phyloP scores from a whole-genome alignment of 2,113 vertebrate species.

The Serilophus lunatus region DNA sequence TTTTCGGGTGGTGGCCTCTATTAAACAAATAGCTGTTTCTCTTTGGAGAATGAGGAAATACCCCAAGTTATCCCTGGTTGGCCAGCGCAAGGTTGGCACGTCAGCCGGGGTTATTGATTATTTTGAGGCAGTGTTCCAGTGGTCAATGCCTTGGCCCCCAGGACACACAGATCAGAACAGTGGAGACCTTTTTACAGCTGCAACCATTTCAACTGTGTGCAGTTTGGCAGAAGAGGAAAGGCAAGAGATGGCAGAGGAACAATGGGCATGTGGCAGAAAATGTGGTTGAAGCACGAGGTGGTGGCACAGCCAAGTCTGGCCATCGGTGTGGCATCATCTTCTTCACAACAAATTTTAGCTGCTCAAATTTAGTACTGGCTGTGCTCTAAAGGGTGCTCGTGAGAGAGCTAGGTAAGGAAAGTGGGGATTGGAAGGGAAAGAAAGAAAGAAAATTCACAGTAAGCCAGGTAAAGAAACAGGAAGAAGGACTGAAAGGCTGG shows the following conservation, averaged over 20 bases:
- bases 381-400: not conserved
- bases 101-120: not conserved
- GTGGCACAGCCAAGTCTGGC: not conserved
- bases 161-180: not conserved
- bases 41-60: conserved; percentile 54
- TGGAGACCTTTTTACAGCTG: not conserved
- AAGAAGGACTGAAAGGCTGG: not conserved
- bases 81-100: not conserved
- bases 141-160: conserved; percentile 9
- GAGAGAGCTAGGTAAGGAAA: not conserved
- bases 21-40: conserved; percentile 31
- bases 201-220: not conserved
- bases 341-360: not conserved
- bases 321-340: not conserved
- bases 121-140: conserved; percentile 54
- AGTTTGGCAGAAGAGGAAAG: not conserved
- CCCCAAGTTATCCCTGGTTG: conserved; percentile 24
- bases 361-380: not conserved
- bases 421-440: not conserved
- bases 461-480: not conserved
- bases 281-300: fast-evolving
- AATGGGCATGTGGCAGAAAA: not conserved
- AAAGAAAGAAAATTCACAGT: not conserved
- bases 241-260: not conserved
- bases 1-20: not conserved